Percentiles rank a stretch among this genome's conserved stretches.
Evolutionary conservation across 2,797 vertebrate genomes (phyloP).

Genomic region (Sebastes taczanowskii): DNA sequence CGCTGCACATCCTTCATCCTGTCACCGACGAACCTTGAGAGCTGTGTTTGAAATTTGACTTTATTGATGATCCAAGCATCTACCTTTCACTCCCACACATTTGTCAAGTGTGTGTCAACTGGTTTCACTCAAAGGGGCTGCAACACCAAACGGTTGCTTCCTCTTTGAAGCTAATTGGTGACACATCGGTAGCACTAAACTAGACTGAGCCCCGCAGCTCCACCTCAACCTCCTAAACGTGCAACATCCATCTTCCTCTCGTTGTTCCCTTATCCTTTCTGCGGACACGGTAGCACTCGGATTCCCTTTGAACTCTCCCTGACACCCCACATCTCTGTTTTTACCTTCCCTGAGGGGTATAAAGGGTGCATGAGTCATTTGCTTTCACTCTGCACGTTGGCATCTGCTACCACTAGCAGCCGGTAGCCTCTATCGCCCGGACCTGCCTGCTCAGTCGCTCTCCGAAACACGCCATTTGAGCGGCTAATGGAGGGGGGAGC

Average conservation of each 20-base stretch:
- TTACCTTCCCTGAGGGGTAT: conserved; percentile 52
- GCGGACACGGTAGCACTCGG: neutral
- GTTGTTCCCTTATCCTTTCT: neutral
- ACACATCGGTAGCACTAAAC: neutral
- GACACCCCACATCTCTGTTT: conserved; percentile 58
- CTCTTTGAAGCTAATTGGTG: conserved; percentile 36
- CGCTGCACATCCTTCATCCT: conserved; percentile 1
- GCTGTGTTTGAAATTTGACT: conserved; percentile 4
- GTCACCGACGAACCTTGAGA: neutral
- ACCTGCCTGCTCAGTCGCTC: conserved; percentile 47
- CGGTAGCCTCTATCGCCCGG: conserved; percentile 24
- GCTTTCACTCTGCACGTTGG: conserved; percentile 49
- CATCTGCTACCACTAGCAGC: conserved; percentile 54
- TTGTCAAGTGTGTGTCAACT: conserved; percentile 21
- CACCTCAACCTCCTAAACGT: neutral
- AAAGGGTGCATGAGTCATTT: conserved; percentile 63
- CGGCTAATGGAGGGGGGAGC: conserved; percentile 66
- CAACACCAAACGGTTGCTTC: conserved; percentile 10
- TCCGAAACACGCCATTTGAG: conserved; percentile 49
- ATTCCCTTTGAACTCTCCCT: conserved; percentile 60
- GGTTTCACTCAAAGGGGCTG: neutral
- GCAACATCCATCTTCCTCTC: neutral
- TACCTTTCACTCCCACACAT: conserved; percentile 14
- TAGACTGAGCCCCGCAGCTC: neutral
- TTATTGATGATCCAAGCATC: conserved; percentile 4